phyloP scores from a whole-genome alignment of 2,888 invertebrate genomes.

The Tyria jacobaeae region DNA sequence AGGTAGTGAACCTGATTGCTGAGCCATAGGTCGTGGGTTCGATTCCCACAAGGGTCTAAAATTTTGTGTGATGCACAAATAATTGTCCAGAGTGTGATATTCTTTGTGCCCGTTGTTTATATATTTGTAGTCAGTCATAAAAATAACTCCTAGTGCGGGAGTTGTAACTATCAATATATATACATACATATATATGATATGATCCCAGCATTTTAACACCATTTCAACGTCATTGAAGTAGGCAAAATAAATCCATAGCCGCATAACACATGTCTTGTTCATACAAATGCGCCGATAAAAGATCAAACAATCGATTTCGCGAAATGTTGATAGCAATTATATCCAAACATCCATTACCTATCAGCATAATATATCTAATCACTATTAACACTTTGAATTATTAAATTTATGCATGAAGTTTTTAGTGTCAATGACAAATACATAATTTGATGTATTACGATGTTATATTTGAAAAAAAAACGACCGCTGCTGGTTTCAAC shows the following conservation, averaged over 20 bases:
- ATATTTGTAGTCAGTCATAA: no score
- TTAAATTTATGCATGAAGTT: neutral
- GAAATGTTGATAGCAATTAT: constrained; percentile 37
- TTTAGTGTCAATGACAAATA: neutral
- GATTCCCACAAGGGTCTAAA: no score
- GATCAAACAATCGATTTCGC: constrained; percentile 40
- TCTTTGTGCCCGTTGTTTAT: no score
- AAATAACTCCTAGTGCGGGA: no score
- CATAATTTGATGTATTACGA: neutral
- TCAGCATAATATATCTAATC: constrained; percentile 12
- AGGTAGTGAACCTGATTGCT: no score
- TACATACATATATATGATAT: neutral
- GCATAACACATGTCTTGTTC: constrained; percentile 11
- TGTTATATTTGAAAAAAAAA: neutral
- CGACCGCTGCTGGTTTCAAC: no score
- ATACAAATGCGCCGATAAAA: constrained; percentile 21
- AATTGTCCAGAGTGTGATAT: no score
- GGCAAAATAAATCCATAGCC: neutral
- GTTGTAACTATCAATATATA: no score
- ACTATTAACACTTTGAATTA: neutral
- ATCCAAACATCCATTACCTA: constrained; percentile 32
- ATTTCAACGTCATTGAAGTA: neutral
- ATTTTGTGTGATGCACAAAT: no score
- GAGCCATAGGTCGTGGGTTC: no score
- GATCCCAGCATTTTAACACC: neutral